Percentiles rank a stretch among this genome's conserved stretches.
Evolutionary conservation across 2,797 vertebrate species (phyloP).

Genomic region (Typhlichthys eigenmanni): DNA sequence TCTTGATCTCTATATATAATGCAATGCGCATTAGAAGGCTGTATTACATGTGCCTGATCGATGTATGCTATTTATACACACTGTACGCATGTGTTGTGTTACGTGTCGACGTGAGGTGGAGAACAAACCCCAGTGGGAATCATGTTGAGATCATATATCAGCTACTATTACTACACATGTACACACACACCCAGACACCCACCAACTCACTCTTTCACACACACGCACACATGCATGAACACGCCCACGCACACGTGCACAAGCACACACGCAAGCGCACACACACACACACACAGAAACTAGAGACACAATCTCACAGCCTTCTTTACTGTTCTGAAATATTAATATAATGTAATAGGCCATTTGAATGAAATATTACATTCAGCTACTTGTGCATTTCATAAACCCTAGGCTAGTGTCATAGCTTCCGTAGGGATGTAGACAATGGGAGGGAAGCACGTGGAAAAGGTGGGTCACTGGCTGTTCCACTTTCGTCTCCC

Average conservation of each 20-base stretch:
- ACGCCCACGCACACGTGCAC: neutral
- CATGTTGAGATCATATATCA: slow-evolving; percentile 21
- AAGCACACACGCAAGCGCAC: slow-evolving; percentile 5
- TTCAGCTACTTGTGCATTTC: slow-evolving; percentile 58
- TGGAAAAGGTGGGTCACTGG: slow-evolving; percentile 28
- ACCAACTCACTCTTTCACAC: neutral
- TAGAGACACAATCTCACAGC: slow-evolving; percentile 21
- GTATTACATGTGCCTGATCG: slow-evolving; percentile 4
- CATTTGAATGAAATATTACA: slow-evolving; percentile 66
- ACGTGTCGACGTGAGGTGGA: slow-evolving; percentile 6
- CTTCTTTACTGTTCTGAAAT: slow-evolving; percentile 53
- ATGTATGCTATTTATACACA: slow-evolving; percentile 21
- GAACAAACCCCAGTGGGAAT: slow-evolving; percentile 1
- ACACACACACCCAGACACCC: neutral
- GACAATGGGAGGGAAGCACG: slow-evolving; percentile 16
- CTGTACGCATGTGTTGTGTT: slow-evolving; percentile 5
- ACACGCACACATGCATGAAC: neutral
- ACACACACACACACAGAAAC: slow-evolving; percentile 32
- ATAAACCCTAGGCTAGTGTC: slow-evolving; percentile 47
- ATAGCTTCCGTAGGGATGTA: slow-evolving; percentile 31
- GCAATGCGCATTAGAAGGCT: neutral
- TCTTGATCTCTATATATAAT: slow-evolving; percentile 14
- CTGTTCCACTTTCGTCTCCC: slow-evolving; percentile 52
- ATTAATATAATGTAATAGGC: slow-evolving; percentile 60
- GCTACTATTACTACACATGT: no score